Evolutionary conservation across 2,888 invertebrate species (phyloP).

Genomic region (Exocentrus adspersus): DNA sequence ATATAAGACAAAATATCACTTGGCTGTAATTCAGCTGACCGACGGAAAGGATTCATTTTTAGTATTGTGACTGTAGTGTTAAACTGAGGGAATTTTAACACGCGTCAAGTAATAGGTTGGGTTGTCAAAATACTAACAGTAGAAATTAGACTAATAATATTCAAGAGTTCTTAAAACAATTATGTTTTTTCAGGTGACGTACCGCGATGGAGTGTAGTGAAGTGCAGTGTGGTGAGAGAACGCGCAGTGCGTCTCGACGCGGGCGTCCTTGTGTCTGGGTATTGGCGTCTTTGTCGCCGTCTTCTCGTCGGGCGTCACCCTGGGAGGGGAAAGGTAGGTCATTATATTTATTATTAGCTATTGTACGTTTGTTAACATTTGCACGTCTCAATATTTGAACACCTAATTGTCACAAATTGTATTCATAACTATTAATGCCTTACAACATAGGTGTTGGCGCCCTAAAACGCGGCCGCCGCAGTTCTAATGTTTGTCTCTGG

Average conservation of each 20-base stretch:
- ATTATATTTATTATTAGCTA: constrained; percentile 16
- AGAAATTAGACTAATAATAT: constrained; percentile 35
- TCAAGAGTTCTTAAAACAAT: constrained; percentile 40
- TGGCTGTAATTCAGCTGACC: background rate
- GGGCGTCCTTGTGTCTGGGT: constrained; percentile 58
- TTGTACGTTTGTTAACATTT: constrained; percentile 12
- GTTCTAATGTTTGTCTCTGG: constrained; percentile 2
- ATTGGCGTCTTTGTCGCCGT: constrained; percentile 53
- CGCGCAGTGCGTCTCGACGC: constrained; percentile 55
- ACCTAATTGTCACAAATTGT: constrained; percentile 14
- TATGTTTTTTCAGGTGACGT: constrained; percentile 52
- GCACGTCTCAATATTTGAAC: constrained; percentile 19
- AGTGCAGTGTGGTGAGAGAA: constrained; percentile 47
- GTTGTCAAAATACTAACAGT: constrained; percentile 38
- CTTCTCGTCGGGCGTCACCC: constrained; percentile 48
- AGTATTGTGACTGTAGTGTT: background rate
- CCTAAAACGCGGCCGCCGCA: background rate
- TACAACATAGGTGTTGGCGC: background rate
- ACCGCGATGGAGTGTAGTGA: constrained; percentile 43
- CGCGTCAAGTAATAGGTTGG: constrained; percentile 19
- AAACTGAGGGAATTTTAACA: background rate
- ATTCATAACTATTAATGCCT: constrained; percentile 5
- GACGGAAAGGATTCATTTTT: background rate
- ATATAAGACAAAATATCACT: constrained; percentile 1
- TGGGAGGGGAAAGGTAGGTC: constrained; percentile 27